phyloP scores from a whole-genome alignment of 2,797 vertebrate species.

The Oreochromis grahami region DNA sequence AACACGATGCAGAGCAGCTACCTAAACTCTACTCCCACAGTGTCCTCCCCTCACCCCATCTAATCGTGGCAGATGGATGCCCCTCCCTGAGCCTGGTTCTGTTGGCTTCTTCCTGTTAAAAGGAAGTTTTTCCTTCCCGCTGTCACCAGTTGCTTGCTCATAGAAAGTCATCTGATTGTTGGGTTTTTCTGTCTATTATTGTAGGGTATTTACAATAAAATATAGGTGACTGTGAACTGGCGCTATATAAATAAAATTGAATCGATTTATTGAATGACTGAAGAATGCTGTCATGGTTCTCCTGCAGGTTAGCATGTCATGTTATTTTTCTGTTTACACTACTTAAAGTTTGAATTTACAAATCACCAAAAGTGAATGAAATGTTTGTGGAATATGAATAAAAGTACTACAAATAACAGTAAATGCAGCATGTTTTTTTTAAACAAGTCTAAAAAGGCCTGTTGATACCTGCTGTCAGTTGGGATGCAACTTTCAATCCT shows the following conservation, averaged over 20 bases:
- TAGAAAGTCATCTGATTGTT: neutral
- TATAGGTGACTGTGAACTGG: neutral
- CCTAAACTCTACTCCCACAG: neutral
- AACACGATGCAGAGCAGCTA: neutral
- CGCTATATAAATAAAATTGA: neutral
- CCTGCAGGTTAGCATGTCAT: neutral
- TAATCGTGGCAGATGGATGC: neutral
- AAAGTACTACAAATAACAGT: neutral
- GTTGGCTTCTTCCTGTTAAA: neutral
- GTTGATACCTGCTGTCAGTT: neutral
- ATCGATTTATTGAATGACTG: accelerated
- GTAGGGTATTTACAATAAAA: neutral
- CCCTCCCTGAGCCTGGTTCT: neutral
- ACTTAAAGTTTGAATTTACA: neutral
- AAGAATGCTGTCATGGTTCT: neutral
- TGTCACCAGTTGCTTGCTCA: neutral
- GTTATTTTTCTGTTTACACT: accelerated
- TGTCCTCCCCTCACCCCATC: accelerated
- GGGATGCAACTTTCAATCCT: neutral
- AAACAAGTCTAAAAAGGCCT: neutral
- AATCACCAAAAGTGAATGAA: accelerated
- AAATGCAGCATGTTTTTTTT: accelerated
- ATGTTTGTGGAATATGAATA: neutral
- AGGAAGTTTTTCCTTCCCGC: neutral
- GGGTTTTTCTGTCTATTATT: neutral